Conservation (phyloP, 2,113 vertebrate genomes). For the Thunnus thynnus region DNA sequence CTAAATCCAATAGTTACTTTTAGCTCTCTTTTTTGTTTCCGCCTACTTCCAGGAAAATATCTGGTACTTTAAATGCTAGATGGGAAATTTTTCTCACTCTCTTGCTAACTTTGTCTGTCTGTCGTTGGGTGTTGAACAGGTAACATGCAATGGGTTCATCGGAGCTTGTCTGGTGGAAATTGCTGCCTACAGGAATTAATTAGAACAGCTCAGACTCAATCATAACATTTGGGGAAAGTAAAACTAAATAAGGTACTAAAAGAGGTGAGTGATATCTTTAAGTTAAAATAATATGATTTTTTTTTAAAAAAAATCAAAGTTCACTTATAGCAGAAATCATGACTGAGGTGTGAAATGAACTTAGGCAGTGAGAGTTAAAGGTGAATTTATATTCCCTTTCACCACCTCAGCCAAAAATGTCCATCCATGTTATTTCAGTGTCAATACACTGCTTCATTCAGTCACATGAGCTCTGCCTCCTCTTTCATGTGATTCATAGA, state of each 20-base stretch:
- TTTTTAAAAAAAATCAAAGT: background rate
- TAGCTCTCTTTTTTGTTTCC: background rate
- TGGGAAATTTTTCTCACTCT: too few species aligned
- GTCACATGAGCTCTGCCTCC: background rate
- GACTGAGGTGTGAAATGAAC: background rate
- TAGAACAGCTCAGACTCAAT: too few species aligned
- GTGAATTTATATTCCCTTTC: slow-evolving; percentile 1
- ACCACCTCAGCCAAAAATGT: background rate
- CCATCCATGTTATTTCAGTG: background rate
- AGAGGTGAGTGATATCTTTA: too few species aligned
- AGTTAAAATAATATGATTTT: too few species aligned
- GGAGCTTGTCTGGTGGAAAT: too few species aligned
- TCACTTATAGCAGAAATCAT: background rate
- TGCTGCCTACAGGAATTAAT: too few species aligned
- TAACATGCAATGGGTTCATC: too few species aligned
- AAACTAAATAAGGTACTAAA: too few species aligned
- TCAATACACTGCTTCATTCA: background rate
- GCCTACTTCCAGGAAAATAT: background rate
- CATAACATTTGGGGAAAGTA: too few species aligned
- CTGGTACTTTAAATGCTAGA: background rate
- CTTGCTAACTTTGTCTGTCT: too few species aligned
- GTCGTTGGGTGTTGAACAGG: too few species aligned
- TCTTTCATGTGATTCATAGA: slow-evolving; percentile 2
- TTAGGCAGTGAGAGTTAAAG: background rate
- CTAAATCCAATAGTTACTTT: background rate